Evolutionary conservation across 2,888 invertebrate species (phyloP).

Genomic region (Plemyria rubiginata): DNA sequence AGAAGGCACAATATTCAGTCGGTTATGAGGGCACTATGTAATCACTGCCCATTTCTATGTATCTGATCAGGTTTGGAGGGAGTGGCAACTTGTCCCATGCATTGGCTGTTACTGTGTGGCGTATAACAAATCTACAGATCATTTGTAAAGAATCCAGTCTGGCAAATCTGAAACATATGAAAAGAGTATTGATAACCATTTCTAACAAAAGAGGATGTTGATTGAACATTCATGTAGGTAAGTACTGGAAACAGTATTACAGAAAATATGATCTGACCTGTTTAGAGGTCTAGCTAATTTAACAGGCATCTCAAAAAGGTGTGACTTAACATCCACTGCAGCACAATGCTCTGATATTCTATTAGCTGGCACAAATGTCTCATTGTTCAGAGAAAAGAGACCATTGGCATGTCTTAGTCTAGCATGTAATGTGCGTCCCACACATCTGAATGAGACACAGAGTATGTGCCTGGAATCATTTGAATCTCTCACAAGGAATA

Average conservation of each 20-base stretch:
- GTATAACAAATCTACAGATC: slow-evolving; percentile 90
- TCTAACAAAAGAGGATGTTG: background rate
- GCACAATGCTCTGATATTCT: slow-evolving; percentile 81
- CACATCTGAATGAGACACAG: slow-evolving; percentile 89
- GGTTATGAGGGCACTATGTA: slow-evolving; percentile 75
- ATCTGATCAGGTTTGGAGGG: slow-evolving; percentile 79
- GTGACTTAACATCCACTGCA: slow-evolving; percentile 77
- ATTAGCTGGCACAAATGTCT: slow-evolving; percentile 81
- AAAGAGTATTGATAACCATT: background rate
- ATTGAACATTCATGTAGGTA: background rate
- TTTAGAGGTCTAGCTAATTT: slow-evolving; percentile 79
- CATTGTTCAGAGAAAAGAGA: slow-evolving; percentile 86
- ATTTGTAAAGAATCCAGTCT: slow-evolving; percentile 88
- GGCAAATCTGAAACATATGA: slow-evolving; percentile 84
- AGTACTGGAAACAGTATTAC: background rate
- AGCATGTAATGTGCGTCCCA: slow-evolving; percentile 88
- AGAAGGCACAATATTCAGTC: slow-evolving; percentile 59
- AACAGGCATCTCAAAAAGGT: slow-evolving; percentile 79
- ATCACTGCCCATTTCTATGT: slow-evolving; percentile 77
- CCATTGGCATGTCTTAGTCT: slow-evolving; percentile 90
- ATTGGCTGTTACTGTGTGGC: slow-evolving; percentile 87
- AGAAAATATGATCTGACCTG: slow-evolving; percentile 54
- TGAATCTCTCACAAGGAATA: slow-evolving; percentile 90
- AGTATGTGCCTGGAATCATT: slow-evolving; percentile 88
- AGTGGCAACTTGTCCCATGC: slow-evolving; percentile 88